Evolutionary conservation across 2,797 vertebrate species (phyloP).

Genomic region (Fistularia commersonii): DNA sequence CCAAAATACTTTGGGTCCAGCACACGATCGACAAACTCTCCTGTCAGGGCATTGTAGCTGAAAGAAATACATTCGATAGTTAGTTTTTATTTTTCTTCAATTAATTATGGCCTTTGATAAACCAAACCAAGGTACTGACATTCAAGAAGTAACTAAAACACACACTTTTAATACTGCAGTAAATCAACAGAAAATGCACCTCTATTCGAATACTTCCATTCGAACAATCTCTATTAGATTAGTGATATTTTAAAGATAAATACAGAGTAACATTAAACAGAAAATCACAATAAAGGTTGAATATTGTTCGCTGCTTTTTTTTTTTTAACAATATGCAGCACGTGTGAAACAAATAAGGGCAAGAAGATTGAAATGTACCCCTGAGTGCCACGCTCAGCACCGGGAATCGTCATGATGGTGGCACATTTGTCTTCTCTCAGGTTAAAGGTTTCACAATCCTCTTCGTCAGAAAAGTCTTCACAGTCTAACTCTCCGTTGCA

Average conservation of each 20-base stretch:
- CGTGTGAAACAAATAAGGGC: not conserved
- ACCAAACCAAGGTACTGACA: no score
- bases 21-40: constrained; percentile 62
- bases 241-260: no score
- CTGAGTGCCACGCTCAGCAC: constrained; percentile 70
- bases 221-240: no score
- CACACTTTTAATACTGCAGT: no score
- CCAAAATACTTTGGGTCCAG: constrained; percentile 83
- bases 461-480: constrained; percentile 81
- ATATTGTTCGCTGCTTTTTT: not conserved
- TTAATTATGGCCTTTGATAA: no score
- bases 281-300: no score
- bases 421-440: constrained; percentile 69
- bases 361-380: constrained; percentile 71
- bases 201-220: no score
- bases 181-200: no score
- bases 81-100: no score
- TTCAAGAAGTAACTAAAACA: no score
- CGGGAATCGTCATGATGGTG: constrained; percentile 77
- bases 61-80: not conserved
- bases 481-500: constrained; percentile 90
- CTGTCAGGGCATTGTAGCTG: constrained; percentile 83
- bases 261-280: no score
- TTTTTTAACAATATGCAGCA: no score
- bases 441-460: constrained; percentile 62